Evolutionary conservation across 1,140 invertebrate species (phyloP).

Genomic region (Cydia amplana): DNA sequence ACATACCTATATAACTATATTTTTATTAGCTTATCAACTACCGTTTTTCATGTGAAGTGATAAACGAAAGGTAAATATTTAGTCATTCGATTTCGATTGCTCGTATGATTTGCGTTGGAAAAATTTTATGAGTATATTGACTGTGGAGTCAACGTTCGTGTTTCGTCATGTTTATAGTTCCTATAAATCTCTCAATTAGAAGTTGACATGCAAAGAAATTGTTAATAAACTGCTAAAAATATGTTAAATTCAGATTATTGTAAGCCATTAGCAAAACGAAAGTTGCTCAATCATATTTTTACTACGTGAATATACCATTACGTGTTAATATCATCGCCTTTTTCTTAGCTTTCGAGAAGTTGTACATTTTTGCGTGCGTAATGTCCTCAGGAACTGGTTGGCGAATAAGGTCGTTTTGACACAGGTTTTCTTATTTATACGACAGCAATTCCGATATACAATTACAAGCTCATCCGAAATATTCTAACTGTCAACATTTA

Average conservation of each 20-base stretch:
- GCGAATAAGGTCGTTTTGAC: neutral
- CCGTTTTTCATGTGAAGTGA: neutral
- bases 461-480: neutral
- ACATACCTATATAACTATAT: neutral
- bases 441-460: neutral
- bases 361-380: neutral
- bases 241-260: neutral
- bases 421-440: neutral
- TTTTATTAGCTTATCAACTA: neutral
- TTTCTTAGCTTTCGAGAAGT: conserved; percentile 15
- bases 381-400: conserved; percentile 6
- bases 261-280: conserved; percentile 5
- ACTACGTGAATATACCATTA: neutral
- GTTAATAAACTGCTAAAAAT: neutral
- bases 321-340: neutral
- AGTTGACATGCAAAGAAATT: neutral
- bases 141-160: neutral
- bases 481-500: neutral
- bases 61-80: neutral
- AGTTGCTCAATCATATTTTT: neutral
- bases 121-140: neutral
- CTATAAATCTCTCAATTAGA: neutral
- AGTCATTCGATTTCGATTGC: neutral
- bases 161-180: neutral
- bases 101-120: neutral